phyloP scores from a whole-genome alignment of 1,140 invertebrate species.

The Drosophila leontia region DNA sequence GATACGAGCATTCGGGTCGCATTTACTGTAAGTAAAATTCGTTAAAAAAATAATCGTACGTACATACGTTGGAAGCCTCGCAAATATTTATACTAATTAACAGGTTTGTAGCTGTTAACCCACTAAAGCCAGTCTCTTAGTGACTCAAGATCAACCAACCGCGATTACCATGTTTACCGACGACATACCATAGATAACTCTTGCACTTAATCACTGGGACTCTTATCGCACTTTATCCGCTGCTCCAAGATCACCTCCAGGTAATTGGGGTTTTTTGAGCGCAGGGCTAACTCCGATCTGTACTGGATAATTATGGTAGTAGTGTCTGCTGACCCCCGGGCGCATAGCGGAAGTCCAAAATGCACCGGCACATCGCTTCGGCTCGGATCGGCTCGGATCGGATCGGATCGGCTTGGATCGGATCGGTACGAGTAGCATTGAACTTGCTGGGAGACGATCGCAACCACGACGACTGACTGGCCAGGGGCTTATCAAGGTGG shows the following conservation, averaged over 20 bases:
- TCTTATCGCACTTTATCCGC: slow-evolving; percentile 28
- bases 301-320: slow-evolving; percentile 44
- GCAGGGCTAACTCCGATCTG: slow-evolving; percentile 18
- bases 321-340: slow-evolving; percentile 11
- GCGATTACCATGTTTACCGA: slow-evolving; percentile 36
- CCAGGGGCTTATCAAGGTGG: slow-evolving; percentile 69
- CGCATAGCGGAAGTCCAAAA: slow-evolving; percentile 63
- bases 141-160: slow-evolving; percentile 33
- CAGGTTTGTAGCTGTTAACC: slow-evolving; percentile 15
- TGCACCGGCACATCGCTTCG: slow-evolving; percentile 43
- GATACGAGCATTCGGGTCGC: slow-evolving; percentile 10
- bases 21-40: slow-evolving; percentile 3
- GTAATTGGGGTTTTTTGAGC: slow-evolving; percentile 11
- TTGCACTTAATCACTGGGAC: slow-evolving; percentile 14
- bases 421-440: slow-evolving; percentile 57
- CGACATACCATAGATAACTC: slow-evolving; percentile 27
- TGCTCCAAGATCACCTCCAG: slow-evolving; percentile 16
- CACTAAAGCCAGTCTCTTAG: slow-evolving; percentile 14
- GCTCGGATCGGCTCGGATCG: slow-evolving; percentile 4
- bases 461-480: slow-evolving; percentile 26
- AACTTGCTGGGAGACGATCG: slow-evolving; percentile 60
- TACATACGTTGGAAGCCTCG: slow-evolving; percentile 6
- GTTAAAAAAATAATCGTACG: not conserved
- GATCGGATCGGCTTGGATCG: slow-evolving; percentile 12
- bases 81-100: slow-evolving; percentile 11